Evolutionary conservation across 2,888 invertebrate genomes (phyloP).

Genomic region (Xestobium rufovillosum): DNA sequence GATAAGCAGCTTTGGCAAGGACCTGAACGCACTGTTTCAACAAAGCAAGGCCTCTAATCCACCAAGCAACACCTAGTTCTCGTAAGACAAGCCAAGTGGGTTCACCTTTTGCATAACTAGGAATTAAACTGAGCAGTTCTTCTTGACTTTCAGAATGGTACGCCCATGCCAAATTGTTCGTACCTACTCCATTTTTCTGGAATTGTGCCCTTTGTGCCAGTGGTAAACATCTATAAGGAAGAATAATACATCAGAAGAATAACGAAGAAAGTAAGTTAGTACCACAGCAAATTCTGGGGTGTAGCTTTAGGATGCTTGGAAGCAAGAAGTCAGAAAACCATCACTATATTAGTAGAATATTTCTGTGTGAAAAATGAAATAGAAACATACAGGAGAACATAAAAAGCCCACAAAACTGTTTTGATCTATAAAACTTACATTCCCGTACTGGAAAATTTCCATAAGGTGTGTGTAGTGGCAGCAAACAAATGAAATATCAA

Average conservation of each 20-base stretch:
- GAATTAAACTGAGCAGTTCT: slow-evolving; percentile 82
- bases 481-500: too few relatives aligned
- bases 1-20: slow-evolving; percentile 90
- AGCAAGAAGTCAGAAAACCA: too few relatives aligned
- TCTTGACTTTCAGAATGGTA: slow-evolving; percentile 98
- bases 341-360: too few relatives aligned
- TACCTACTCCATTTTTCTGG: slow-evolving; percentile 79
- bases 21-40: slow-evolving; percentile 83
- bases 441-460: too few relatives aligned
- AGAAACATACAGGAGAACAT: too few relatives aligned
- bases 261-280: neutral
- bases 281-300: too few relatives aligned
- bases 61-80: slow-evolving; percentile 92
- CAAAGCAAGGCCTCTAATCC: slow-evolving; percentile 79
- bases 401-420: too few relatives aligned
- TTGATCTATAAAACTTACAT: too few relatives aligned
- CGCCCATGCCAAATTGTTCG: slow-evolving; percentile 95
- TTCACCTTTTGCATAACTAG: slow-evolving; percentile 77
- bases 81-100: slow-evolving; percentile 85
- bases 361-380: too few relatives aligned
- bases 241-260: neutral
- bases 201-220: slow-evolving; percentile 78
- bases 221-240: slow-evolving; percentile 68
- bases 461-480: too few relatives aligned
- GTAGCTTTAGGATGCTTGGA: too few relatives aligned